Evolutionary conservation across 1,140 invertebrate species (phyloP).

Genomic region (Ceratina australensis): DNA sequence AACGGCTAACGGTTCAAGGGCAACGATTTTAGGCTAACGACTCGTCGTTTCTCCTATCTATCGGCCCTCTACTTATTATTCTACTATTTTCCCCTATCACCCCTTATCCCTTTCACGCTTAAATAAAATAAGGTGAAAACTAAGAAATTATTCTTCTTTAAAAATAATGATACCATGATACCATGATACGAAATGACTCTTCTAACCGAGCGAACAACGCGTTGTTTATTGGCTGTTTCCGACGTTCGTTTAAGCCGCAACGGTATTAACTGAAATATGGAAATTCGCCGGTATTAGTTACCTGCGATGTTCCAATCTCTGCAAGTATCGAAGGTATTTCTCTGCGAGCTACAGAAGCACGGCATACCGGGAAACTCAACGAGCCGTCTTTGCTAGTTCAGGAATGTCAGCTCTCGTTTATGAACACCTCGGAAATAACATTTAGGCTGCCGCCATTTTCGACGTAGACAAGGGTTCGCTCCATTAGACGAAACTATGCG

Average conservation of each 20-base stretch:
- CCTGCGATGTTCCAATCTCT: slow-evolving; percentile 47
- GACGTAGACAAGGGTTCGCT: too few species aligned
- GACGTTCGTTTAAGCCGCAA: neutral
- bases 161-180: too few species aligned
- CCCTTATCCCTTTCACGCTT: too few species aligned
- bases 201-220: neutral
- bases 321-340: slow-evolving; percentile 59
- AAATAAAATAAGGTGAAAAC: too few species aligned
- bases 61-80: too few species aligned
- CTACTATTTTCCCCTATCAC: too few species aligned
- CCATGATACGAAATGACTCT: too few species aligned
- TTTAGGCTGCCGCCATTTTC: slow-evolving; percentile 27
- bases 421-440: slow-evolving; percentile 39
- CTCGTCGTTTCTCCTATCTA: too few species aligned
- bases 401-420: slow-evolving; percentile 46
- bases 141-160: too few species aligned
- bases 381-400: slow-evolving; percentile 49
- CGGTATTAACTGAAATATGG: slow-evolving; percentile 28
- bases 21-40: too few species aligned
- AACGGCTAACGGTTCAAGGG: too few species aligned
- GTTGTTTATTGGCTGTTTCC: neutral
- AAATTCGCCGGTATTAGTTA: slow-evolving; percentile 48
- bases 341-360: slow-evolving; percentile 21
- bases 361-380: slow-evolving; percentile 55
- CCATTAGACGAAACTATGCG: neutral